Conservation (phyloP, 2,113 vertebrate genomes). For the Pomatorhinus ruficollis region DNA sequence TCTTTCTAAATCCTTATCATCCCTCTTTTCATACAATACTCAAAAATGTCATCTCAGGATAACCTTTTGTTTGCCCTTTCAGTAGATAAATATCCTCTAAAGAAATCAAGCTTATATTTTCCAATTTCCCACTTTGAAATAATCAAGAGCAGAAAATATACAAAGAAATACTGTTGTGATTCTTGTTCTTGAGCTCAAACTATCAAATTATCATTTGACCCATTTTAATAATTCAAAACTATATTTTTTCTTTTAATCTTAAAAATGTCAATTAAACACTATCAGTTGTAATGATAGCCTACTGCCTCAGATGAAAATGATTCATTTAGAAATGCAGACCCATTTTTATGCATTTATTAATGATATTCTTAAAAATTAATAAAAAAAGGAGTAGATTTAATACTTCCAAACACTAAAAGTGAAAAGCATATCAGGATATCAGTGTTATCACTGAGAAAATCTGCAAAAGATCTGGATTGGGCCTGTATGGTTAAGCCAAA, state of each 20-base stretch:
- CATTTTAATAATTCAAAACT: constrained; percentile 21
- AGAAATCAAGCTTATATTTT: constrained; percentile 30
- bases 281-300: not conserved
- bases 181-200: constrained; percentile 21
- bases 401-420: not conserved
- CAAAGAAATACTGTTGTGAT: not conserved
- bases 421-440: not conserved
- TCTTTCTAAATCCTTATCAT: constrained; percentile 9
- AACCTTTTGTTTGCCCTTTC: constrained; percentile 54
- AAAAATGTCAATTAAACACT: constrained; percentile 36
- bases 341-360: not conserved
- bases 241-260: constrained; percentile 29
- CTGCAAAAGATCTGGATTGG: not conserved
- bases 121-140: constrained; percentile 18
- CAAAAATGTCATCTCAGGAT: constrained; percentile 50
- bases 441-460: not conserved
- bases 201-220: constrained; percentile 14
- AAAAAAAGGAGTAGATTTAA: not conserved
- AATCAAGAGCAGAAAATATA: not conserved
- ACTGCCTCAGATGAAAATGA: not conserved
- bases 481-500: not conserved
- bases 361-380: not conserved
- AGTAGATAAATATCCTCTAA: constrained; percentile 20
- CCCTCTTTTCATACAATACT: constrained; percentile 5
- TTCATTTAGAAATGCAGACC: not conserved